These are phyloP conservation scores for Colletes gigas DNA, from an alignment of 1,140 invertebrate species.

Conservation along the genomic window DNA sequence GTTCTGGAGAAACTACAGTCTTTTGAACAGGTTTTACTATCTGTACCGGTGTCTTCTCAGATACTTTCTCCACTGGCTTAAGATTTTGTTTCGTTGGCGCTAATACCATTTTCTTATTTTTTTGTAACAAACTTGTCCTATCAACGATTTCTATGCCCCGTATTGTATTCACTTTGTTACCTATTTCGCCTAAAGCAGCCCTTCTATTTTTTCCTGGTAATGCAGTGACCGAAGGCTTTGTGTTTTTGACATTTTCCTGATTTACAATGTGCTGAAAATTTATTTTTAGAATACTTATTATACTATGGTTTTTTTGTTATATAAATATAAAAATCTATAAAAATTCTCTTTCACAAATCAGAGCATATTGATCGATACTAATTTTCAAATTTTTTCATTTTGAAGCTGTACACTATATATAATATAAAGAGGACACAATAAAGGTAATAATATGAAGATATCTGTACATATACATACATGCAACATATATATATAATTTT, in stretches of 20 bases:
- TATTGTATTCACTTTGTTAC: constrained; percentile 75
- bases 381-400: no score
- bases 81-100: constrained; percentile 35
- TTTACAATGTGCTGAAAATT: constrained; percentile 71
- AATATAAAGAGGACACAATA: no score
- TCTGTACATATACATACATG: neutral
- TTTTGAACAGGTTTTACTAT: constrained; percentile 69
- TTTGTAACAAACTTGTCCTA: constrained; percentile 66
- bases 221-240: constrained; percentile 62
- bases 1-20: constrained; percentile 27
- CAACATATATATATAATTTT: neutral
- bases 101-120: constrained; percentile 55
- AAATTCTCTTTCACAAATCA: neutral
- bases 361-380: no score
- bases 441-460: neutral
- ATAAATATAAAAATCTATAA: neutral
- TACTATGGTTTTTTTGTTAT: neutral
- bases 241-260: constrained; percentile 76
- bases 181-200: constrained; percentile 77
- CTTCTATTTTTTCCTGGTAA: constrained; percentile 68
- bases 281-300: neutral
- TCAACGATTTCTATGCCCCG: constrained; percentile 65
- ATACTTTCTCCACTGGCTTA: constrained; percentile 58
- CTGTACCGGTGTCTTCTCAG: constrained; percentile 67
- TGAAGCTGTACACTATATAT: no score